Conservation (phyloP, 2,113 vertebrate genomes). For the Strix aluco region DNA sequence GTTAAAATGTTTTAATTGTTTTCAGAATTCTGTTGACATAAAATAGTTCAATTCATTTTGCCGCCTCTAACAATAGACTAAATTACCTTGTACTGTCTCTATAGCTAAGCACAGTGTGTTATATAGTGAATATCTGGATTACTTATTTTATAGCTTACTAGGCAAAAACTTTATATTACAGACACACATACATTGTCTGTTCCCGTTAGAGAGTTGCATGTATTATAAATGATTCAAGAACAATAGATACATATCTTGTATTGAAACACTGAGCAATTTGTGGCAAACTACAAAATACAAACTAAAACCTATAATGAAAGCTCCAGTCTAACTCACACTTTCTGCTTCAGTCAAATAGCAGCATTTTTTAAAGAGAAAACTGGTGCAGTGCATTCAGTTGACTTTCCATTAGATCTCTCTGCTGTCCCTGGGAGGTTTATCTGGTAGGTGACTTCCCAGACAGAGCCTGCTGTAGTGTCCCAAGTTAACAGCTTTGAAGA, state of each 20-base stretch:
- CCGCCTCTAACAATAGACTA: background rate
- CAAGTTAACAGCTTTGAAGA: slow-evolving; percentile 36
- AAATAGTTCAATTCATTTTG: slow-evolving; percentile 1
- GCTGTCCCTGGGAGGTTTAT: background rate
- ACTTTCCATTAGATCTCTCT: slow-evolving; percentile 5
- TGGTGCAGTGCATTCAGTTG: background rate
- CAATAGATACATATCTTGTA: background rate
- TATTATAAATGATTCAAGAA: slow-evolving; percentile 6
- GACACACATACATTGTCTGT: background rate
- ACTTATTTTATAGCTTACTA: background rate
- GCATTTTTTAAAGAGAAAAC: background rate
- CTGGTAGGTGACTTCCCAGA: background rate
- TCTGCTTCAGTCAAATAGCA: background rate
- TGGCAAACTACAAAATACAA: slow-evolving; percentile 13
- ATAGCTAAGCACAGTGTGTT: background rate
- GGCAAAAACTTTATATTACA: background rate
- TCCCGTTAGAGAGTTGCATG: background rate
- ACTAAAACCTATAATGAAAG: background rate
- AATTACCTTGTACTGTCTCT: background rate
- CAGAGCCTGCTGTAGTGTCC: background rate
- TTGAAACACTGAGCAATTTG: background rate
- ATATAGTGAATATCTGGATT: background rate
- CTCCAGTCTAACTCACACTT: background rate
- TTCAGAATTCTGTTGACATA: slow-evolving; percentile 33
- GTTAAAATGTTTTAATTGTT: slow-evolving; percentile 12